Evolutionary conservation across 2,888 invertebrate species (phyloP).

Genomic region (Ariolimax columbianus): DNA sequence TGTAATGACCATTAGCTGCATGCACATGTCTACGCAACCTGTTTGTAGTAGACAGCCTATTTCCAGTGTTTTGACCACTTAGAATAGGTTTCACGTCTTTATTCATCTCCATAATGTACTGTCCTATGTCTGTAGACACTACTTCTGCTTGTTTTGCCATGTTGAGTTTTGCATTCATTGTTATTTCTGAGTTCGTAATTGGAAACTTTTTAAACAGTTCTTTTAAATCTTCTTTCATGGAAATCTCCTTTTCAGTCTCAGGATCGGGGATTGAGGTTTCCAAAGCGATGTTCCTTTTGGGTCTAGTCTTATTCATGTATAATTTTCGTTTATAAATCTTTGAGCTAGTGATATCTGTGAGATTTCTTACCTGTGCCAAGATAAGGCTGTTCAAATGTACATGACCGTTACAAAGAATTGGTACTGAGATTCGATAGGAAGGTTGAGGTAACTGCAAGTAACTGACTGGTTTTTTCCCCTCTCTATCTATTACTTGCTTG

Average conservation of each 20-base stretch:
- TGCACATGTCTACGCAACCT: not conserved
- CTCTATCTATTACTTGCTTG: not conserved
- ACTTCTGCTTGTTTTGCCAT: not conserved
- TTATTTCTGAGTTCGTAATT: not conserved
- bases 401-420: not conserved
- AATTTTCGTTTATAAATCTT: not conserved
- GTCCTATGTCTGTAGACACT: not conserved
- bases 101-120: not conserved
- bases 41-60: not conserved
- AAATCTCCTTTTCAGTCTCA: not conserved
- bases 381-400: not conserved
- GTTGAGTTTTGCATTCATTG: not conserved
- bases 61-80: not conserved
- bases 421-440: not conserved
- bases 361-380: not conserved
- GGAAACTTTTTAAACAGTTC: not conserved
- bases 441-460: not conserved
- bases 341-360: not conserved
- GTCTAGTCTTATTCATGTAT: not conserved
- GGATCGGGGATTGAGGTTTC: not conserved
- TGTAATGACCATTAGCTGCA: not conserved
- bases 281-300: not conserved
- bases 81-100: not conserved
- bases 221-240: not conserved
- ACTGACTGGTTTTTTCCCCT: not conserved